A percentile compares a stretch with the other conserved stretches of the same genome.
phyloP scores from a whole-genome alignment of 2,888 invertebrate species.

The Aleiodes leptofemur region DNA sequence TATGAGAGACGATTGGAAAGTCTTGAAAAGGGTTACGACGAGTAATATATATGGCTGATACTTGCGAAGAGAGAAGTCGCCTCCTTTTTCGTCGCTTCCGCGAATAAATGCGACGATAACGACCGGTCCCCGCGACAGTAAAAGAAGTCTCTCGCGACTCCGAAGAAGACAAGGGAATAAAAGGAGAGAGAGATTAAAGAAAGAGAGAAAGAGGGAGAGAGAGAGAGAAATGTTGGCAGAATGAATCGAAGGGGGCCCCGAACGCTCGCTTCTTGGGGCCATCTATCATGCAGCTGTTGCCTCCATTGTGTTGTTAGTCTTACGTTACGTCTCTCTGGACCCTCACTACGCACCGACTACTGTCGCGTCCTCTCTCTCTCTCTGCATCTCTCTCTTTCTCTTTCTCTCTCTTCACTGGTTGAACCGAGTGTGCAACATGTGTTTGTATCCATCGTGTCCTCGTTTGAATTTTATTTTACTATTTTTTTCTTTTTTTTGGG shows the following conservation, averaged over 20 bases:
- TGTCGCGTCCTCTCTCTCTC: neutral
- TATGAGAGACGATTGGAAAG: constrained; percentile 38
- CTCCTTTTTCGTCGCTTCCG: constrained; percentile 62
- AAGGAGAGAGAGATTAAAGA: constrained; percentile 39
- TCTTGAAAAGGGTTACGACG: constrained; percentile 25
- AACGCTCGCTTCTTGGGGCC: constrained; percentile 58
- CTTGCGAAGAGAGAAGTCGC: constrained; percentile 30
- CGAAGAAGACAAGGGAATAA: constrained; percentile 48
- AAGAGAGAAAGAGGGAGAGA: constrained; percentile 40
- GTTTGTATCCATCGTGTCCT: constrained; percentile 61
- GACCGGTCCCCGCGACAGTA: constrained; percentile 64
- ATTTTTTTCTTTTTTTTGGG: constrained; percentile 44
- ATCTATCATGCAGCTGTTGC: constrained; percentile 74
- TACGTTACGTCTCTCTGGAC: constrained; percentile 68
- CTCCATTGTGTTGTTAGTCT: constrained; percentile 75
- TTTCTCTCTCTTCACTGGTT: constrained; percentile 38
- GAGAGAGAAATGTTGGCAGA: constrained; percentile 37
- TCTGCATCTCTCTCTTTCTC: constrained; percentile 30
- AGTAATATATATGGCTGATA: constrained; percentile 36
- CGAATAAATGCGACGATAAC: constrained; percentile 68
- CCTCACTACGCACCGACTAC: constrained; percentile 48
- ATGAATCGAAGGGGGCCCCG: constrained; percentile 1
- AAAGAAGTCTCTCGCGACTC: constrained; percentile 50
- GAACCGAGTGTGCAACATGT: constrained; percentile 72
- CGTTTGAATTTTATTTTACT: constrained; percentile 43